Evolutionary conservation across 2,888 invertebrate genomes (phyloP), one percentile per base, ranked within the genome.

Genomic region (Aethes cnicana): DNA sequence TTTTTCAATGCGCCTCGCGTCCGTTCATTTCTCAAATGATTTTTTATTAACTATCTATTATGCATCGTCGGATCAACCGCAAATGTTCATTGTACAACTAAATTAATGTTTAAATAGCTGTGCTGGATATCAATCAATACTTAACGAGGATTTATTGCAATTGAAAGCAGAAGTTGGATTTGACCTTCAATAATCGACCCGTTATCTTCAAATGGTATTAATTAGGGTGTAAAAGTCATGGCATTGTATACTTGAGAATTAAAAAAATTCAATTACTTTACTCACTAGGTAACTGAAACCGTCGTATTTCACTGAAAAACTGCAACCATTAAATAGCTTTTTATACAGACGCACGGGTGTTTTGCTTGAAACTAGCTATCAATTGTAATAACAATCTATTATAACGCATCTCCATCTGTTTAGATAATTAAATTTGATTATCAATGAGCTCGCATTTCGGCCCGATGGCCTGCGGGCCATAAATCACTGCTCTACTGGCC

Each of bases 41-140:
- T 59, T n/a, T 63, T 65, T 65, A 62, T 58, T 56, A 64, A 62
- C 63, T 54, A 60, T 58, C 58, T 53, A 60, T 61, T 60, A 58
- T 46, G 57, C 57, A 58, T 55, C 55, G 42, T 57, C 46, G 36
- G 18, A 28, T 33, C 28, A 18, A 30, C 43, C 36, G 28, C 36
- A 50, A 50, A 43, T 32, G 20, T 30, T 36, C 17, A 43, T 50
- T 36, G 43, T 23, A 43, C 43, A 18, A 23, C 28, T 21, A 44
- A 50, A 49, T 44, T 23, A 47, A 47, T 52, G 37, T 32, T 52
- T 23, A 52, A 33, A 37, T 49, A 50, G 8, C 11, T 35, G 23
- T 32, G 17, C n/a, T 26, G 20, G 9, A 33, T 52, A 47, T 53
- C 46, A 46, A 53, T 52, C 44, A 53, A 47, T 35, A 47, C 14